Evolutionary conservation across 2,888 invertebrate genomes (phyloP), one percentile per base, ranked within the genome.

Genomic region (Dryococelus australis): DNA sequence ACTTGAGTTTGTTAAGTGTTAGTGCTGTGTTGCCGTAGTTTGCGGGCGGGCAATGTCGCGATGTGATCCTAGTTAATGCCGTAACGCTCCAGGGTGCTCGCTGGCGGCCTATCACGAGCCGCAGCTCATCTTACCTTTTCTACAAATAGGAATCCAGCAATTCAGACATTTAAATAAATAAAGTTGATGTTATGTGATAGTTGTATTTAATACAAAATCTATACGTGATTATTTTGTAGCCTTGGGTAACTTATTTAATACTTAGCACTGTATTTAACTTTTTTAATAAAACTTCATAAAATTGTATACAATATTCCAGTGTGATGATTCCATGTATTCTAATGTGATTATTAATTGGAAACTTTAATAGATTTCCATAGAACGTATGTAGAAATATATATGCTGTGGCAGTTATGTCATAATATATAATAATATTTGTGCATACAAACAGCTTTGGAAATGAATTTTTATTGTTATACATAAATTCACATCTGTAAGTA

Each of bases 171-270:
- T 89, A 89, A 89, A 88, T 89, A 88, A 88, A 90, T 88, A 89
- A 88, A 89, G 90, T 90, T 90, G 89, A 89, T 89, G 90, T 90
- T 90, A 90, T 90, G 90, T 90, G 90, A 90, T 90, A 90, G 90
- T 89, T 90, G 90, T 90, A 90, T 90, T 90, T 90, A 90, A 90
- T 90, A 90, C 90, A 89, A 90, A 90, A 89, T 90, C 90, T 90
- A 90, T 89, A 90, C 90, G 90, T 90, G 89, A 90, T 90, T 90
- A 90, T 89, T 90, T 90, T 90, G 90, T 90, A 90, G 90, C 90
- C 90, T 90, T 90, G 89, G 89, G 90, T 90, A 90, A 90, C 90
- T 90, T 90, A 90, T 90, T 90, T 90, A 89, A 90, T 89, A 90
- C 89, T 89, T 90, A 90, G 90, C 89, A 90, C 89, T 90, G 88